Percentiles rank a stretch among this genome's conserved stretches.
These are phyloP conservation scores for Zaprionus lachaisei DNA, from an alignment of 1,140 invertebrate species.

Conservation along the genomic window DNA sequence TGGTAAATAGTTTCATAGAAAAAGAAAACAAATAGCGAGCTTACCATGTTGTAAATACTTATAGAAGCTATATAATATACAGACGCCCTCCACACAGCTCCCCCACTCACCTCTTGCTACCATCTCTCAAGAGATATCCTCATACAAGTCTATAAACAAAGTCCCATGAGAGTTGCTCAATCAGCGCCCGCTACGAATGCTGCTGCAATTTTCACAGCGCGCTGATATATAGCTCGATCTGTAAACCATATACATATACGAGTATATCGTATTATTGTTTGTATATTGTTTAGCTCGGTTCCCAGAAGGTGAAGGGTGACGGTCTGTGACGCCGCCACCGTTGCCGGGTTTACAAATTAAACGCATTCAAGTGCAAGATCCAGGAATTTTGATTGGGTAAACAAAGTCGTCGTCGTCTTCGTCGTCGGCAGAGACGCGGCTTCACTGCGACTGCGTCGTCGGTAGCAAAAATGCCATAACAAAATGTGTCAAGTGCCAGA, in stretches of 20 bases:
- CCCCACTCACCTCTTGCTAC: not conserved
- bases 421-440: constrained; percentile 16
- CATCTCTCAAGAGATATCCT: not conserved
- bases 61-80: too few relatives aligned
- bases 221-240: constrained; percentile 1
- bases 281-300: not conserved
- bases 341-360: constrained; percentile 75
- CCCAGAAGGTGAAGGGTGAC: constrained; percentile 9
- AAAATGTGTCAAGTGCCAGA: constrained; percentile 83
- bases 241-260: not conserved
- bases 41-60: too few relatives aligned
- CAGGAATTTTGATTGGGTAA: constrained; percentile 82
- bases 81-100: not conserved
- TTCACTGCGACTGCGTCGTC: constrained; percentile 32
- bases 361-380: constrained; percentile 80
- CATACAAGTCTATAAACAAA: not conserved
- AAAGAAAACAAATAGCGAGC: too few relatives aligned
- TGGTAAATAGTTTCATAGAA: too few relatives aligned
- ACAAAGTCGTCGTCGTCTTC: constrained; percentile 62
- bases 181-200: not conserved
- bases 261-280: not conserved
- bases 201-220: not conserved
- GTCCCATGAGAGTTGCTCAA: not conserved
- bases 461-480: constrained; percentile 81
- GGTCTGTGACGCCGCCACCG: constrained; percentile 6